These are phyloP conservation scores for Metallyticus violacea DNA, from an alignment of 2,888 invertebrate species.

Conservation along the genomic window DNA sequence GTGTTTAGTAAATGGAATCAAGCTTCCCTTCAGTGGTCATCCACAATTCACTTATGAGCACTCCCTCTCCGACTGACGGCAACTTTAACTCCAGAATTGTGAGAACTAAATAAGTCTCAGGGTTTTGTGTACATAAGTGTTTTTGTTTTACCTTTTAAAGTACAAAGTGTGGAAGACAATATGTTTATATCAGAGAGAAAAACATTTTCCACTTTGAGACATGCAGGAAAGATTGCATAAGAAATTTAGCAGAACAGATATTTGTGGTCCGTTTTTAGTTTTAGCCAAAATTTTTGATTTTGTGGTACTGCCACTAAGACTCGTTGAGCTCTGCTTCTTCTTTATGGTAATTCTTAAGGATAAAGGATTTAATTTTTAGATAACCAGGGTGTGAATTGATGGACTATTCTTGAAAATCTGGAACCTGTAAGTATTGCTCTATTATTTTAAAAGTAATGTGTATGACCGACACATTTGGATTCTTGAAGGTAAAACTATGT, in stretches of 20 bases:
- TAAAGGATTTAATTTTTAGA: neutral
- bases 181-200: neutral
- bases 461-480: no score
- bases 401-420: no score
- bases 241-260: no score
- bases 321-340: no score
- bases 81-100: neutral
- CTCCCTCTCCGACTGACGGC: neutral
- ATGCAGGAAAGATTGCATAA: neutral
- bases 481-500: no score
- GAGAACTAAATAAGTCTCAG: neutral
- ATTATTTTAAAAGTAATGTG: no score
- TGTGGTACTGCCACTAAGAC: neutral
- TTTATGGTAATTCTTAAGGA: no score
- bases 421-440: no score
- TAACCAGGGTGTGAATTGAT: neutral
- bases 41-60: neutral
- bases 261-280: neutral
- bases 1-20: constrained; percentile 59
- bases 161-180: neutral
- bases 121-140: neutral
- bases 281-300: neutral
- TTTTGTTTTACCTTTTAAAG: neutral
- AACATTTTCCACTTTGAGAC: neutral
- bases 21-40: neutral